Conservation (phyloP, 2,797 vertebrate genomes). For the Crypturellus tataupa region DNA sequence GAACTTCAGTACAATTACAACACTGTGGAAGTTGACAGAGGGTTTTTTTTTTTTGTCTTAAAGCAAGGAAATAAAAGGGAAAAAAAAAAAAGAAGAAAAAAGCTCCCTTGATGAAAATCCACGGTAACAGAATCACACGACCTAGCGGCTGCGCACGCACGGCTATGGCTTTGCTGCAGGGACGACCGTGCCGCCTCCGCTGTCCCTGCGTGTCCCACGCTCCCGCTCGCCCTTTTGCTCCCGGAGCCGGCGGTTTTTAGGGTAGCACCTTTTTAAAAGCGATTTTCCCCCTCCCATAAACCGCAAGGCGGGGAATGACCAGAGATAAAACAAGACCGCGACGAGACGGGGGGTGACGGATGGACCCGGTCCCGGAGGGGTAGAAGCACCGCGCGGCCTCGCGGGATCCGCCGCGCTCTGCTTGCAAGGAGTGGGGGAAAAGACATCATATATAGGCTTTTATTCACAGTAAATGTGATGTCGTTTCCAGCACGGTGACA, state of each 20-base stretch:
- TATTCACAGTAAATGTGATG: slow-evolving; percentile 77
- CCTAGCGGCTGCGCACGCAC: slow-evolving; percentile 70
- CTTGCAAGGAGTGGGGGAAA: slow-evolving; percentile 29
- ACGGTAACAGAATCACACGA: slow-evolving; percentile 79
- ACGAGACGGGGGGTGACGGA: slow-evolving; percentile 15
- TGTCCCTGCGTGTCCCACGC: background rate
- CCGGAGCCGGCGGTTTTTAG: slow-evolving; percentile 8
- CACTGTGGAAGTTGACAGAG: slow-evolving; percentile 81
- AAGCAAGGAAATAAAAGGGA: slow-evolving; percentile 32
- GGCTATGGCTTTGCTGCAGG: slow-evolving; percentile 64
- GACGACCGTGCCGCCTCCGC: background rate
- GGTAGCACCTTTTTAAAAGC: slow-evolving; percentile 15
- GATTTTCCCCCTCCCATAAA: background rate
- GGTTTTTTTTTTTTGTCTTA: slow-evolving; percentile 70
- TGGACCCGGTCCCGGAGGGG: slow-evolving; percentile 15
- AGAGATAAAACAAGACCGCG: background rate
- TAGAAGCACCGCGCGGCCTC: slow-evolving; percentile 16
- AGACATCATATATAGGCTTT: slow-evolving; percentile 36
- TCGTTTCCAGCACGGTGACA: slow-evolving; percentile 13
- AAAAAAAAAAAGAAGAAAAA: background rate
- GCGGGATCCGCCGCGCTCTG: background rate
- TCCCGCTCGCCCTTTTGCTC: background rate
- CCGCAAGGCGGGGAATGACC: background rate
- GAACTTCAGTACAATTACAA: slow-evolving; percentile 79
- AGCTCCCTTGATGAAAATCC: slow-evolving; percentile 48